These are phyloP conservation scores for Chrysopilus asiliformis DNA, from an alignment of 2,888 invertebrate species.

Conservation along the genomic window DNA sequence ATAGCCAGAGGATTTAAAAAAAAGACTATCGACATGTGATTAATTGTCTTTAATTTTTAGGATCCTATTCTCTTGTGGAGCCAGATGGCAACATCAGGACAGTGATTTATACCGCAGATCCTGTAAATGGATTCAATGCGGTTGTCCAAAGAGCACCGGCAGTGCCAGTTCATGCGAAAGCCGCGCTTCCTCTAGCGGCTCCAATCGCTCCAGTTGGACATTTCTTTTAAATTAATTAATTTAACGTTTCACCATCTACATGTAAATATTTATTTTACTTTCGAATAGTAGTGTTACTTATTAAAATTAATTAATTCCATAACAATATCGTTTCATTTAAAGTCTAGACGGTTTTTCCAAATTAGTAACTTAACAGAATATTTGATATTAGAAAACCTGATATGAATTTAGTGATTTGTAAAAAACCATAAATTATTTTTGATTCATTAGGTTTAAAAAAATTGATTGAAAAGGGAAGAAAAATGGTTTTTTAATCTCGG, in stretches of 20 bases:
- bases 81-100: conserved; percentile 45
- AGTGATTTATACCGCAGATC: conserved; percentile 48
- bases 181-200: conserved; percentile 16
- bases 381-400: too few species aligned
- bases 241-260: conserved; percentile 4
- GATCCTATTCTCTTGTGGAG: conserved; percentile 44
- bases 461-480: too few species aligned
- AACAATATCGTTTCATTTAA: background rate
- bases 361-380: too few species aligned
- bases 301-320: background rate
- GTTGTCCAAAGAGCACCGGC: conserved; percentile 47
- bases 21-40: background rate
- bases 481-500: too few species aligned
- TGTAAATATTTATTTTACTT: too few species aligned
- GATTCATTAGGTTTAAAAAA: too few species aligned
- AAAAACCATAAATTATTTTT: too few species aligned
- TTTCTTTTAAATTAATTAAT: conserved; percentile 1
- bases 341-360: background rate
- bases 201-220: conserved; percentile 15
- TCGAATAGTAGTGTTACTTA: background rate
- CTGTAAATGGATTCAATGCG: conserved; percentile 47
- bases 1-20: background rate
- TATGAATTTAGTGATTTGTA: too few species aligned
- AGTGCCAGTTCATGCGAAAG: conserved; percentile 3
- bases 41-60: conserved; percentile 23